Evolutionary conservation across 2,797 vertebrate species (phyloP), one percentile per base, ranked within the genome.

Genomic region (Pyrocephalus nanus): DNA sequence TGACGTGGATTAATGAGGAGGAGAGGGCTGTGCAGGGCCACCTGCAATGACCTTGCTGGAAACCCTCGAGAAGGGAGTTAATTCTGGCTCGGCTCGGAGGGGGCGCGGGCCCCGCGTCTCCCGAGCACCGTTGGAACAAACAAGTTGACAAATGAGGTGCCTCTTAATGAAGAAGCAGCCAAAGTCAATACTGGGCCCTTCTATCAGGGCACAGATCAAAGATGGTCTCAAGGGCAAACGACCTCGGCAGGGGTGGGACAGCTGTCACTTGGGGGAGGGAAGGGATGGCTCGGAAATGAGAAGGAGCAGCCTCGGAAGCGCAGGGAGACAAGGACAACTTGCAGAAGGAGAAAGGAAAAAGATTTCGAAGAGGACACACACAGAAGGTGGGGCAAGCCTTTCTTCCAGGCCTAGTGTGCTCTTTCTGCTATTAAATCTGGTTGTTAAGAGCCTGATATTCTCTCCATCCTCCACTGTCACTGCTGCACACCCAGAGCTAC

Each of bases 71-170:
- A 18, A 73, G 36, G 71, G 86, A 96, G 79, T 79, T 91, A 86
- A 90, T 79, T 81, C 90, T 4, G 36, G 79, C 80, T 61, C 1
- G 0, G 83, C 20, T 15, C n/a, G 8, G 76, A 92, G 91, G 83
- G 80, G 89, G 19, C 13, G 62, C 1, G 8, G 66, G 84, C 32
- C 38, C 45, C 1, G 26, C 7, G 0, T 11, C 58, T 86, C 77
- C 84, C 38, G 2, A 58, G 83, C 77, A 78, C 91, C 90, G 75
- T 80, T 12, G 95, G 50, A 93, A 86, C 94, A 96, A 95, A 94
- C 88, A 95, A 82, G 88, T 79, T 96, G 96, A 96, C 96, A 96
- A 95, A 95, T 94, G 92, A 96, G 94, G 86, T 96, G 96, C 91
- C 55, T 92, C 84, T 61, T 95, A 96, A 96, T 70, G 95, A 95